Evolutionary conservation across 2,113 vertebrate genomes (phyloP).

Genomic region (Toxostoma redivivum): DNA sequence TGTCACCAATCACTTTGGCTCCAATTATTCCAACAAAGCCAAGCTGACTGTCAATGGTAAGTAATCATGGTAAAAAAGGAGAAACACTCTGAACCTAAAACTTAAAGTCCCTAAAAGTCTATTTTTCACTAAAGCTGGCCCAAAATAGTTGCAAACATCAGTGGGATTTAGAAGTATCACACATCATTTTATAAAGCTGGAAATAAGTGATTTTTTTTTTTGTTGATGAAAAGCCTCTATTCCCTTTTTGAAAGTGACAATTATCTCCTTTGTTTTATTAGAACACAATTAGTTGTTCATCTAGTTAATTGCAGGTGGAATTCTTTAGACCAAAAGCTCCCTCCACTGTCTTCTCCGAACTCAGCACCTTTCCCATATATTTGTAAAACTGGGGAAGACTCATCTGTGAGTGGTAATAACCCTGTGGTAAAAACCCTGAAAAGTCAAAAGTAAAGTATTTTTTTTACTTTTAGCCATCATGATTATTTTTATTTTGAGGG

Average conservation of each 20-base stretch:
- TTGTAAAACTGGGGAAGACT: background rate
- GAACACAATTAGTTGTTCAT: background rate
- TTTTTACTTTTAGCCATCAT: background rate
- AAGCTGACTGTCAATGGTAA: constrained; percentile 83
- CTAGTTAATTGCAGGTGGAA: background rate
- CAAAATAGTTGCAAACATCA: background rate
- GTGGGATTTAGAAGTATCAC: background rate
- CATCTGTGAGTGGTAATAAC: background rate
- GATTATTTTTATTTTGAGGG: background rate
- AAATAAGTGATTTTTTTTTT: background rate
- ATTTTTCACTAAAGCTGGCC: background rate
- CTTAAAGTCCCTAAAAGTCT: background rate
- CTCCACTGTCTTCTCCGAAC: constrained; percentile 9
- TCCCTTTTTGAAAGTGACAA: background rate
- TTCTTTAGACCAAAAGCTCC: constrained; percentile 22
- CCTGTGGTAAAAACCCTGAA: background rate
- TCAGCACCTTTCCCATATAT: background rate
- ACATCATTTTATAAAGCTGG: background rate
- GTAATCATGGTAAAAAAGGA: background rate
- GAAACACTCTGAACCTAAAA: background rate
- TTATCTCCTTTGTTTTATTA: background rate
- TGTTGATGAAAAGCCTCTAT: background rate
- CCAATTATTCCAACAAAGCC: constrained; percentile 82
- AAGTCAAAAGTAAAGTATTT: background rate
- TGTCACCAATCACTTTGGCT: constrained; percentile 81